A percentile compares a stretch with the other conserved stretches of the same genome.
Evolutionary conservation across 2,888 invertebrate genomes (phyloP).

Genomic region (Ptychoptera contaminata): DNA sequence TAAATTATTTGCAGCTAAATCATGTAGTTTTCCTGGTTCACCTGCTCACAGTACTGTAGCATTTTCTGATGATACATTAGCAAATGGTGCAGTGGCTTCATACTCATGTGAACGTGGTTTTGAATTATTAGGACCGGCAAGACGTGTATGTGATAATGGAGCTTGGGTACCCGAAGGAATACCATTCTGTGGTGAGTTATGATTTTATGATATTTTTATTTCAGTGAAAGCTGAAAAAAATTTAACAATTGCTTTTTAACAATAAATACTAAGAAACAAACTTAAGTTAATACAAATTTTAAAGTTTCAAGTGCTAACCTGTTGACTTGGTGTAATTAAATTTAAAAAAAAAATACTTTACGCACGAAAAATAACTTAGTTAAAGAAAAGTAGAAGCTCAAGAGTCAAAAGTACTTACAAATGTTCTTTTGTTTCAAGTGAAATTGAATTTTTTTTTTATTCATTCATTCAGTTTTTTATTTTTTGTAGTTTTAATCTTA

Average conservation of each 20-base stretch:
- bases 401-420: no score
- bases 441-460: no score
- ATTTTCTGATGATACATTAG: slow-evolving; percentile 48
- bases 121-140: slow-evolving; percentile 74
- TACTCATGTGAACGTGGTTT: slow-evolving; percentile 82
- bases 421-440: no score
- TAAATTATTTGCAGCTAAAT: slow-evolving; percentile 18
- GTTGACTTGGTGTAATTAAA: no score
- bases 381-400: no score
- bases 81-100: slow-evolving; percentile 47
- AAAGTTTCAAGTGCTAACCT: no score
- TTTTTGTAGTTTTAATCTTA: no score
- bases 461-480: no score
- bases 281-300: no score
- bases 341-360: no score
- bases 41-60: slow-evolving; percentile 74
- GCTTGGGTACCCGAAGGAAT: slow-evolving; percentile 81
- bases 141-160: slow-evolving; percentile 61
- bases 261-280: no score
- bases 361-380: no score
- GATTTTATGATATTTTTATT: background rate
- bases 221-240: background rate
- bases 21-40: slow-evolving; percentile 76
- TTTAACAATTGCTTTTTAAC: background rate
- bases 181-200: slow-evolving; percentile 80